Base-by-base conservation (phyloP, 2,888 invertebrate genomes). In the Allophyes oxyacanthae region DNA sequence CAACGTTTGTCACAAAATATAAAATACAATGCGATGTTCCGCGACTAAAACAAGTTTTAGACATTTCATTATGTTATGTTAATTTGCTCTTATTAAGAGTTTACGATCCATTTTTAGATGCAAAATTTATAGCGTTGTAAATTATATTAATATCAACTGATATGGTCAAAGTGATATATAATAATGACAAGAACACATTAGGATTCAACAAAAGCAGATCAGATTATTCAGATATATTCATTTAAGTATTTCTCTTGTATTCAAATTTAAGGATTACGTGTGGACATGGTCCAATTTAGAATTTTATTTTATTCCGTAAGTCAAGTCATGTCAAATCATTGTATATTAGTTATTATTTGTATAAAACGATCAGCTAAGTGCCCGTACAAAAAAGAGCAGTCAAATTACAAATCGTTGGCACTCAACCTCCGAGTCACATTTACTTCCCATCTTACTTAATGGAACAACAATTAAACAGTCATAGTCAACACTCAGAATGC, bases 11-110 rank as follows among this genome's bases (percentile, higher is more conserved):
- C 52, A 58, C n/a, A 57, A 68, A 69, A 58, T 72, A 69, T 64
- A 37, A 63, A 66, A 48, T 38, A 53, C 41, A 71, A 52, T 55
- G 57, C 53, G 30, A 37, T 52, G 42, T 36, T 41, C 15, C 14
- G 28, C 33, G 8, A 52, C 45, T 55, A 11, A 55, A 67, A 67
- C 64, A 51, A 53, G 72, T 75, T 75, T 58, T 56, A 32, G 26
- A 26, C 36, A 48, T 75, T 60, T 72, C 54, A 73, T 66, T 73
- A 76, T 41, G 34, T 38, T 72, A 66, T 62, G 74, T 41, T 73
- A 66, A 73, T 66, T 41, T 56, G 10, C 34, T 44, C 14, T 51
- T 20, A 54, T 52, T 42, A 45, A 30, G n/a, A 40, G 15, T 58
- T 57, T 41, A 60, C 61, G 55, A 62, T 54, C 56, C 53, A 48